phyloP scores from a whole-genome alignment of 2,888 invertebrate species.

The Lobophora halterata region DNA sequence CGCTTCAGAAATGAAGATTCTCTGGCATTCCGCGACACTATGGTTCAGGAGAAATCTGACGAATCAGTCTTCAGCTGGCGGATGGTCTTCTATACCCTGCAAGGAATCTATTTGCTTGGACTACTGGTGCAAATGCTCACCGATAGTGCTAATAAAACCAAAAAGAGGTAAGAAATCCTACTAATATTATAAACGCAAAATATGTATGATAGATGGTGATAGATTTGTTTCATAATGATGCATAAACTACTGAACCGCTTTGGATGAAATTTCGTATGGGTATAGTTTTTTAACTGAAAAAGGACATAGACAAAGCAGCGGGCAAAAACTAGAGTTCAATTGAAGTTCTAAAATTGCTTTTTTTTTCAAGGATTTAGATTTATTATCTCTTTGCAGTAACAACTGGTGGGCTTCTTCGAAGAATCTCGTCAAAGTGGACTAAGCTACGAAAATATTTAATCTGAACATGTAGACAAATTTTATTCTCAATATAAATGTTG shows the following conservation, averaged over 20 bases:
- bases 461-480: slow-evolving; percentile 31
- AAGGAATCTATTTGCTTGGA: slow-evolving; percentile 57
- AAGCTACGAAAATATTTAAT: slow-evolving; percentile 26
- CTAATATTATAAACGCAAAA: background rate
- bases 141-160: slow-evolving; percentile 37
- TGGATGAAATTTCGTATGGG: no score
- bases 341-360: slow-evolving; percentile 5
- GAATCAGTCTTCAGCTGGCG: slow-evolving; percentile 43
- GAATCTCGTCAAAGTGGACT: slow-evolving; percentile 54
- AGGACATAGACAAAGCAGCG: no score
- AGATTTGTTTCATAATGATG: no score
- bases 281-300: no score
- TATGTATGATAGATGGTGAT: no score
- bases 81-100: slow-evolving; percentile 57
- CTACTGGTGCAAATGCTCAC: slow-evolving; percentile 49
- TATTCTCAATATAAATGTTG: slow-evolving; percentile 31
- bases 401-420: slow-evolving; percentile 43
- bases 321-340: slow-evolving; percentile 1
- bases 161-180: slow-evolving; percentile 39
- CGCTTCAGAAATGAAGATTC: slow-evolving; percentile 27
- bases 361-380: slow-evolving; percentile 47
- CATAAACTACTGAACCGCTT: no score
- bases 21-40: slow-evolving; percentile 21
- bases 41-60: slow-evolving; percentile 21
- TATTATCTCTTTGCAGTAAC: no score